Conservation (phyloP, 1,140 invertebrate species). For the Ceratosolen solmsi region DNA sequence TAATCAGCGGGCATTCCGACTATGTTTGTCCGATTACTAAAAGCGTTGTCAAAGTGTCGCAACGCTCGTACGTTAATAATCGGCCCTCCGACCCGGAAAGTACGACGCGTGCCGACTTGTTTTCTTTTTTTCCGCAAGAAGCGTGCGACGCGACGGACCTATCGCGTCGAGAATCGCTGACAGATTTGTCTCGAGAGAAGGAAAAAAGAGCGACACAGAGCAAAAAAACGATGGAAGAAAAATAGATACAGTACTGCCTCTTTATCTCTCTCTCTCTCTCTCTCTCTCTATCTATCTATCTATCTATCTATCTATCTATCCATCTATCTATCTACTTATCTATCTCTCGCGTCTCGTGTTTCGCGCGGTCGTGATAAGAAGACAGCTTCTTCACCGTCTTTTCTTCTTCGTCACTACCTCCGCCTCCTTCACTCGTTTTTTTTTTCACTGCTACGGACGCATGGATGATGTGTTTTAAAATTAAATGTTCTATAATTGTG, state of each 20-base stretch:
- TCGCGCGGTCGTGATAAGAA: slow-evolving; percentile 26
- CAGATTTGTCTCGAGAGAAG: background rate
- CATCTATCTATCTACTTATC: no score
- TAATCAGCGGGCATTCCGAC: background rate
- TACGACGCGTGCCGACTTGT: slow-evolving; percentile 34
- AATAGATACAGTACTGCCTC: background rate
- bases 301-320: no score
- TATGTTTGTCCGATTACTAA: background rate
- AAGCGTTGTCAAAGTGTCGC: background rate
- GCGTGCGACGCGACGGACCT: background rate
- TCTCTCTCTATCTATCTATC: no score
- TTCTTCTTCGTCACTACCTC: background rate
- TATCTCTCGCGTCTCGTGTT: slow-evolving; percentile 6
- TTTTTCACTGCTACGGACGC: slow-evolving; percentile 10
- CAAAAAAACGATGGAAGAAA: background rate
- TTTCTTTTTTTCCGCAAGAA: slow-evolving; percentile 19
- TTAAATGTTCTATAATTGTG: slow-evolving; percentile 47
- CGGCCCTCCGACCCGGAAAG: background rate
- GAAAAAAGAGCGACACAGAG: background rate
- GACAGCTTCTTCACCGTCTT: slow-evolving; percentile 9
- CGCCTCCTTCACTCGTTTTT: background rate
- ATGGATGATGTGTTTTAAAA: slow-evolving; percentile 44
- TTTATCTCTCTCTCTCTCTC: no score
- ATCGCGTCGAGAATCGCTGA: slow-evolving; percentile 23
- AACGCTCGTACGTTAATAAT: slow-evolving; percentile 3